These are phyloP conservation scores for Melanotaenia duboulayi DNA, from an alignment of 2,113 vertebrate genomes.

Conservation along the genomic window DNA sequence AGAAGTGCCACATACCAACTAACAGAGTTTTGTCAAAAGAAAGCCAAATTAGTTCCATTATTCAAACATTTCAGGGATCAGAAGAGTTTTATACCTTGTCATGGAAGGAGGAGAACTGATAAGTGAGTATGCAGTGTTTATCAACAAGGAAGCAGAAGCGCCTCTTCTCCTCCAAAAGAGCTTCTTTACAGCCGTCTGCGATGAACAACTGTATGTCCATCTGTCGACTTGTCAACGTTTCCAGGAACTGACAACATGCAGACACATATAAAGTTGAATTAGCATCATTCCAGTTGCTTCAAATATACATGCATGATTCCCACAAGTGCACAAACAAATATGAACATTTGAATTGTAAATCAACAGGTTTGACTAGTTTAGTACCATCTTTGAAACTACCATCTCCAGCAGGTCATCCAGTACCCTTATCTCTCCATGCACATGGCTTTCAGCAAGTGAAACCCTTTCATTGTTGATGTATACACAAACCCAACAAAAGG, in stretches of 20 bases:
- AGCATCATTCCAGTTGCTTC: not conserved
- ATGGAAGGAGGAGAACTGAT: slow-evolving; percentile 87
- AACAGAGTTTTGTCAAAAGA: not conserved
- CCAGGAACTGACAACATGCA: slow-evolving; percentile 85
- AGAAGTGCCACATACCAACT: not conserved
- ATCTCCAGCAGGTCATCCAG: not conserved
- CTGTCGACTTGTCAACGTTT: slow-evolving; percentile 90
- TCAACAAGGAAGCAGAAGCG: slow-evolving; percentile 98
- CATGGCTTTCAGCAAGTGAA: slow-evolving; percentile 10
- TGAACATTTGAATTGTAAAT: not conserved
- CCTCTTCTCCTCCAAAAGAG: slow-evolving; percentile 94
- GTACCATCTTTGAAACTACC: not conserved
- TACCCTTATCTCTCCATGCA: slow-evolving; percentile 60
- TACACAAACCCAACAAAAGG: slow-evolving; percentile 24
- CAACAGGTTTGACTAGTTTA: slow-evolving; percentile 12
- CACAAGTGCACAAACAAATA: slow-evolving; percentile 12
- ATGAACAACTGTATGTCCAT: slow-evolving; percentile 95
- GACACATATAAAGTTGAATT: not conserved
- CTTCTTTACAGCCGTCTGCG: slow-evolving; percentile 93
- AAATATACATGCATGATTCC: not conserved
- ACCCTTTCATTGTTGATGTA: slow-evolving; percentile 28
- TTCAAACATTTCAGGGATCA: not conserved
- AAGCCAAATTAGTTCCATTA: not conserved
- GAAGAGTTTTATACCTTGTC: slow-evolving; percentile 83
- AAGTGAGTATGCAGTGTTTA: slow-evolving; percentile 93